Conservation (phyloP, 2,797 vertebrate species). For the Gallinago nigripennis region DNA sequence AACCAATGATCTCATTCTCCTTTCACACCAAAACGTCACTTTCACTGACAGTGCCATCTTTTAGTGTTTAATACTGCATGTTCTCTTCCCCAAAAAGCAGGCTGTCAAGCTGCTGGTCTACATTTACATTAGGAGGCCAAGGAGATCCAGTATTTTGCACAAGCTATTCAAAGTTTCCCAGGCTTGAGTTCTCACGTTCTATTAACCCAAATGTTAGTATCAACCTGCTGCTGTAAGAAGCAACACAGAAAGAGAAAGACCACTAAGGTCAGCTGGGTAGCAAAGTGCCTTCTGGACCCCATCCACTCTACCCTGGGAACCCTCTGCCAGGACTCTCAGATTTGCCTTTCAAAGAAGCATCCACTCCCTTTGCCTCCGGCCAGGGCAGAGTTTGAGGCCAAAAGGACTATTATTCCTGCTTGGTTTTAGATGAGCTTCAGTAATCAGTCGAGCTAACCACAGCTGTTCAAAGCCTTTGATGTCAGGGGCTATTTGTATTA, state of each 20-base stretch:
- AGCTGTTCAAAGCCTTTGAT: background rate
- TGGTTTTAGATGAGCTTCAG: background rate
- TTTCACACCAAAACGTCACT: background rate
- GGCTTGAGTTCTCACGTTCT: background rate
- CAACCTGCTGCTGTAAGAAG: background rate
- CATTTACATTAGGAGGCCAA: background rate
- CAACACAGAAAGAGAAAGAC: background rate
- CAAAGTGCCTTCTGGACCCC: background rate
- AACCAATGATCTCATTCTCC: background rate
- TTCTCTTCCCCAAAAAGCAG: background rate
- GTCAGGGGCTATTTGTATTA: background rate
- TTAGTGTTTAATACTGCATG: rapidly evolving
- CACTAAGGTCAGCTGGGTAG: background rate
- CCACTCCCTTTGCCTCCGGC: background rate
- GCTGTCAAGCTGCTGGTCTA: background rate
- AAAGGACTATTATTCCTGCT: background rate
- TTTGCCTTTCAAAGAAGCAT: background rate
- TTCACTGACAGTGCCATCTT: background rate
- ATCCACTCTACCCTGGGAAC: background rate
- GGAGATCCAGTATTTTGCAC: background rate
- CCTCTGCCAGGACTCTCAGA: background rate
- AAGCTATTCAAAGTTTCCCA: background rate
- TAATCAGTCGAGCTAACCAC: background rate
- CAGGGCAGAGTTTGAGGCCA: background rate
- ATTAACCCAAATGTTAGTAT: background rate